Conservation (phyloP, 30 jellyfish, hydroid and myxozoan species). For the Aurelia sp. region DNA sequence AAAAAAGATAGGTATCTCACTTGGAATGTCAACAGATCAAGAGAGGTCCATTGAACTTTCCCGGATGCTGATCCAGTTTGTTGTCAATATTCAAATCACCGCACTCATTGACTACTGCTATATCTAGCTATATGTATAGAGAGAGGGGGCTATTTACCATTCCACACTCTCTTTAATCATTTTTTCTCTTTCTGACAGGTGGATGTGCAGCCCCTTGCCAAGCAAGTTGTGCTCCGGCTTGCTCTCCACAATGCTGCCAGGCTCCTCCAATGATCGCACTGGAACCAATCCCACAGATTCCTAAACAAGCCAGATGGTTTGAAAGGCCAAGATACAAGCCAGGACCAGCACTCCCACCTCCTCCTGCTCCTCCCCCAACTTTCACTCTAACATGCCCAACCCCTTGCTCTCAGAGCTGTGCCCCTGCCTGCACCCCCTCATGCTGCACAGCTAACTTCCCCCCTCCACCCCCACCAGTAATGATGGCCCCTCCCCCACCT, state of each 20-base stretch:
- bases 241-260: conserved; percentile 82
- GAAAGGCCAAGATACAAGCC: conserved; percentile 83
- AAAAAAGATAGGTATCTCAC: too few species aligned
- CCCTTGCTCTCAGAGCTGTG: conserved; percentile 88
- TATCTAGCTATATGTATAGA: too few species aligned
- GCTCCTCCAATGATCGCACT: conserved; percentile 70
- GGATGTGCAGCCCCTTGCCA: conserved; percentile 81
- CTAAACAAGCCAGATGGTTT: conserved; percentile 68
- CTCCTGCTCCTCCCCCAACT: conserved; percentile 83
- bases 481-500: conserved; percentile 32
- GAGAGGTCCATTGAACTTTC: too few species aligned
- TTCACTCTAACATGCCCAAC: conserved; percentile 71
- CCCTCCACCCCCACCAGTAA: conserved; percentile 71
- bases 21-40: too few species aligned
- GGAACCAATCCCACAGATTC: conserved; percentile 57
- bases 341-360: conserved; percentile 87
- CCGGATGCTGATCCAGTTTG: too few species aligned
- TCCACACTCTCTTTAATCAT: too few species aligned
- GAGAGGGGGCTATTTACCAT: too few species aligned
- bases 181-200: conserved; percentile 23
- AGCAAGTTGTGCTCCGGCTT: conserved; percentile 79
- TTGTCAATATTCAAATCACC: too few species aligned
- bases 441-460: conserved; percentile 74
- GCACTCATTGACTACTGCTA: too few species aligned
- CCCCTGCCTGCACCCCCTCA: conserved; percentile 92